Evolutionary conservation across 2,113 vertebrate species (phyloP).

Genomic region (Paradisaea rubra): DNA sequence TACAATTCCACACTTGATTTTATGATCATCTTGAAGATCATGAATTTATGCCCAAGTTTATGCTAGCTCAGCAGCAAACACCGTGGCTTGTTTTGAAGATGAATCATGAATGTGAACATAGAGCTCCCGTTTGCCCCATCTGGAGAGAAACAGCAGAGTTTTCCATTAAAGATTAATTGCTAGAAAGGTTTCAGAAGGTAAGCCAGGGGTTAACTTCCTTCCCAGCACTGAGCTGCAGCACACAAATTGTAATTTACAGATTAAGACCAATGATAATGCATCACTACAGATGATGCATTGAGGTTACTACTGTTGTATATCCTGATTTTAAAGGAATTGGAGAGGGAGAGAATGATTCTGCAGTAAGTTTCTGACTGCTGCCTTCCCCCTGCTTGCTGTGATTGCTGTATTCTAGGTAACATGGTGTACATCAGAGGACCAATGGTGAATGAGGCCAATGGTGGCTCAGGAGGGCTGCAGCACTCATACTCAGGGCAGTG

Average conservation of each 20-base stretch:
- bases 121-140: neutral
- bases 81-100: neutral
- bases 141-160: neutral
- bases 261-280: neutral
- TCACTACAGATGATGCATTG: neutral
- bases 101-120: neutral
- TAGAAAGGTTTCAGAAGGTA: neutral
- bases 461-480: neutral
- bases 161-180: neutral
- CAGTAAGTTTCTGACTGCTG: neutral
- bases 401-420: neutral
- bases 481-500: neutral
- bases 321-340: neutral
- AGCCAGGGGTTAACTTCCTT: neutral
- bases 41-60: neutral
- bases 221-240: neutral
- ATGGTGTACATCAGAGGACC: neutral
- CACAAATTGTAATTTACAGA: neutral
- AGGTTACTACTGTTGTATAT: neutral
- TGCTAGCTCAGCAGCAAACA: neutral
- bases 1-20: neutral
- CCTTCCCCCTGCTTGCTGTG: neutral
- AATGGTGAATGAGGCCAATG: accelerated
- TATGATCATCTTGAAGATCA: neutral
- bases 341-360: neutral